Conservation (phyloP, 2,888 invertebrate genomes). For the Augiades crinisus region DNA sequence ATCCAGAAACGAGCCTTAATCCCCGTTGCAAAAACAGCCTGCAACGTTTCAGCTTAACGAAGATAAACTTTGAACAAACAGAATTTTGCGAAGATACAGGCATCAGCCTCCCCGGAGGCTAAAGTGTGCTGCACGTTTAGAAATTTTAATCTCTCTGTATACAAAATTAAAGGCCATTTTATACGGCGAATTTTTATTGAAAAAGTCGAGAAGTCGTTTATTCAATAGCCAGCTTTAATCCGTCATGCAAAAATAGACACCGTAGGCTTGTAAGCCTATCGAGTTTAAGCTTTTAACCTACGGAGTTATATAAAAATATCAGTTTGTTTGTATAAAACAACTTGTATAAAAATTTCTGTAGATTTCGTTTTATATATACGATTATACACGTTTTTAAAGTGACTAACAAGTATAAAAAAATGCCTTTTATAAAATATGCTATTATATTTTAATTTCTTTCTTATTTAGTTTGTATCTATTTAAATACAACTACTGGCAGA, state of each 20-base stretch:
- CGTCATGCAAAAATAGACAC: neutral
- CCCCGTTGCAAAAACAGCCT: neutral
- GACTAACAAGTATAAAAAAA: too few relatives aligned
- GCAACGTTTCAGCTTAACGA: neutral
- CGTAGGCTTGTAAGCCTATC: neutral
- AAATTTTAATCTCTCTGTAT: slow-evolving; percentile 8
- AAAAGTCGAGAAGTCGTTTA: neutral
- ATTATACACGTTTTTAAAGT: too few relatives aligned
- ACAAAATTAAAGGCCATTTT: neutral
- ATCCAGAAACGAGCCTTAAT: neutral
- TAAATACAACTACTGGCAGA: too few relatives aligned
- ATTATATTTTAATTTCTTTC: too few relatives aligned
- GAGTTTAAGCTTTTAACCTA: slow-evolving; percentile 8
- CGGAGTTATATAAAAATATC: neutral
- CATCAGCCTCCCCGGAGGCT: slow-evolving; percentile 3
- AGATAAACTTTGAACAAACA: neutral
- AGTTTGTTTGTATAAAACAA: too few relatives aligned
- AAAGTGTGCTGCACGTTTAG: slow-evolving; percentile 11
- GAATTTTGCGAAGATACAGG: slow-evolving; percentile 4
- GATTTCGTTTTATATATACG: too few relatives aligned
- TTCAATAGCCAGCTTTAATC: slow-evolving; percentile 4
- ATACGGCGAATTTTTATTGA: neutral
- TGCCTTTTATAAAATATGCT: too few relatives aligned
- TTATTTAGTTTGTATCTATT: too few relatives aligned
- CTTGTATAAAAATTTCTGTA: too few relatives aligned